Conservation (phyloP, 2,113 vertebrate species). For the Gymnocephalus cernua region DNA sequence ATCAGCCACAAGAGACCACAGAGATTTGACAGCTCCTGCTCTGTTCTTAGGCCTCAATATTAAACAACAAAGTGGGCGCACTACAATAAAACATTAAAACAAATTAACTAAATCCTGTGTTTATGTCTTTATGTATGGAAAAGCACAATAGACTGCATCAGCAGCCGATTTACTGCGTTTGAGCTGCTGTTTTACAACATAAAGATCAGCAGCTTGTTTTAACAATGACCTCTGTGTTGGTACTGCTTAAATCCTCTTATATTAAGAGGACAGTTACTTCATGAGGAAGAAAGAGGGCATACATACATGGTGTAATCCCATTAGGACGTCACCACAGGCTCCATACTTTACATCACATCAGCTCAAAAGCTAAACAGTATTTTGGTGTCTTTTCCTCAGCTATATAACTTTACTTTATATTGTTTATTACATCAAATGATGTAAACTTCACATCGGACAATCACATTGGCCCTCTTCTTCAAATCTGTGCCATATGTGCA, state of each 20-base stretch:
- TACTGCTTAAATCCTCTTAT: conserved; percentile 54
- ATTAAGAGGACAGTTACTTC: not conserved
- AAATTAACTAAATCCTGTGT: not conserved
- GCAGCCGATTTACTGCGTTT: not conserved
- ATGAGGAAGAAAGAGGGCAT: conserved; percentile 33
- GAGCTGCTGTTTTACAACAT: conserved; percentile 13
- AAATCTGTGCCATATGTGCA: not conserved
- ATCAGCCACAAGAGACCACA: not conserved
- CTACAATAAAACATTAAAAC: not conserved
- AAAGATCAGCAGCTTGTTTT: conserved; percentile 15
- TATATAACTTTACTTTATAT: not conserved
- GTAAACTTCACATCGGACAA: not conserved
- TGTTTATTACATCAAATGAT: not conserved
- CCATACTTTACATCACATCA: conserved; percentile 18
- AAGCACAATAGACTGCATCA: not conserved
- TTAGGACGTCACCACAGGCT: conserved; percentile 4
- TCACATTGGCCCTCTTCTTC: not conserved
- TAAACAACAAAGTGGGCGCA: not conserved
- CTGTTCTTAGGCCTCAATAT: rapidly evolving
- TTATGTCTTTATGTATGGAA: not conserved
- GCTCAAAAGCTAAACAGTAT: not conserved
- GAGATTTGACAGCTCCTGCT: not conserved
- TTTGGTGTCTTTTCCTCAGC: not conserved
- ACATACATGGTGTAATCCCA: conserved; percentile 20
- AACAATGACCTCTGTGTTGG: conserved; percentile 66